Evolutionary conservation across 2,888 invertebrate genomes (phyloP).

Genomic region (Nasonia oneida): DNA sequence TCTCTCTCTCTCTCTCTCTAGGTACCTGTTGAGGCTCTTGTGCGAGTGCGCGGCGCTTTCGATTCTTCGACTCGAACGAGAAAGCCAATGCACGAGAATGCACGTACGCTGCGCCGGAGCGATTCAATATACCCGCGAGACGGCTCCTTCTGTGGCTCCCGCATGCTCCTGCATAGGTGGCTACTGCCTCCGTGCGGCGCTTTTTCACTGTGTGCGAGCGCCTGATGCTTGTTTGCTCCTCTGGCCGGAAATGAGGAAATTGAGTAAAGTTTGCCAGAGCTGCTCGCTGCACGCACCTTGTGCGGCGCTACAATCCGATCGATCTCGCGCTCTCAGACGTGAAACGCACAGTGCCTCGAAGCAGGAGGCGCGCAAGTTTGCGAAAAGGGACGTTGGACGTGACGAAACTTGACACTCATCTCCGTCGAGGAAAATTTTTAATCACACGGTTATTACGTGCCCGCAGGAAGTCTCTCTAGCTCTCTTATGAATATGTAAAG

Average conservation of each 20-base stretch:
- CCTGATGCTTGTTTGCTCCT: conserved; percentile 8
- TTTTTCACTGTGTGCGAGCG: not conserved
- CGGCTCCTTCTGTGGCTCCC: not conserved
- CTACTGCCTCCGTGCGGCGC: not conserved
- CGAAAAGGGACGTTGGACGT: not conserved
- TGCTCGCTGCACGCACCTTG: not conserved
- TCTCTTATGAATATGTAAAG: conserved; percentile 42
- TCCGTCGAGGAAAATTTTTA: conserved; percentile 12
- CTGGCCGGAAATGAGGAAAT: conserved; percentile 18
- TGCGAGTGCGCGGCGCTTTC: not conserved
- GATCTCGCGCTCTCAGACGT: not conserved
- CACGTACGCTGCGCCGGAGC: conserved; percentile 1
- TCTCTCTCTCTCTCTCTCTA: no score
- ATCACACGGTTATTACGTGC: conserved; percentile 8
- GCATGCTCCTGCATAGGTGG: no score
- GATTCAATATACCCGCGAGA: conserved; percentile 16
- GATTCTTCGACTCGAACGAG: conserved; percentile 13
- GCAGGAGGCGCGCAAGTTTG: no score
- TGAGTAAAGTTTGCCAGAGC: conserved; percentile 24
- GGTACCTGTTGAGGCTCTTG: conserved; percentile 36
- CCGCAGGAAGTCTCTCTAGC: not conserved
- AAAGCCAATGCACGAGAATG: not conserved
- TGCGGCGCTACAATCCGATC: not conserved
- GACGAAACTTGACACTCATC: conserved; percentile 5
- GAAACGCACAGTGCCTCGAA: no score